Base-by-base conservation (phyloP, 2,113 vertebrate species). In the Alethe diademata region DNA sequence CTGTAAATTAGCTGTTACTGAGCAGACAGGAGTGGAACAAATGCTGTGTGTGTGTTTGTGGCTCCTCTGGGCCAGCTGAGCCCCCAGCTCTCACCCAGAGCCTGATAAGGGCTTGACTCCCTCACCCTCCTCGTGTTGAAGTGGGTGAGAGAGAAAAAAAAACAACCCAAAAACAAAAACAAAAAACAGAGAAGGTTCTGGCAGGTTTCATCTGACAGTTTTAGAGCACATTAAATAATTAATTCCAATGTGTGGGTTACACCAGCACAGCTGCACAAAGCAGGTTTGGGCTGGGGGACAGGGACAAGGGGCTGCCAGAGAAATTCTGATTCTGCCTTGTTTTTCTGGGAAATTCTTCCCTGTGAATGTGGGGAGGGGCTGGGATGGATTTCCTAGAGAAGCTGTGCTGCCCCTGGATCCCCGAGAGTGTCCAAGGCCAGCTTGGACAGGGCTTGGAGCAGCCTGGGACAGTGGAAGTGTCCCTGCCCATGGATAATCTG, bases 1-100 rank as follows among this genome's bases (percentile, higher is more conserved):
- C 70, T 81, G 79, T 80, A 96, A 96, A 96, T 96, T 87, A 93
- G 82, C 70, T 82, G 65, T 14, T 72, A 29, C 45, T 45, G 69
- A 81, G 87, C 78, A 86, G 85, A 58, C 28, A 4, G 14, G 57
- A 74, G 65, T 15, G 36, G 47, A 58, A 85, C 33, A 84, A 73
- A 36, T 11, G 19, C 23, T 12, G 40, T 5, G 5, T 11, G 24
- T 28, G 24, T 43, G n/a, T 75, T 50, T 35, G 8, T 42, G 64
- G 71, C 62, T 94, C 28, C 40, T 17, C 62, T 36, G 64, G 67
- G 28, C 71, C 75, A 54, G 82, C 91, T 66, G 67, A 83, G 92
- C 60, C 38, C 67, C 9, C 33, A 2, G 0, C 25, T 40, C 75
- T 64, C 65, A 29, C 75, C n/a, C 5, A 2, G 43, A 70, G 40